phyloP scores from a whole-genome alignment of 2,888 invertebrate species.

The Xestia ashworthii region DNA sequence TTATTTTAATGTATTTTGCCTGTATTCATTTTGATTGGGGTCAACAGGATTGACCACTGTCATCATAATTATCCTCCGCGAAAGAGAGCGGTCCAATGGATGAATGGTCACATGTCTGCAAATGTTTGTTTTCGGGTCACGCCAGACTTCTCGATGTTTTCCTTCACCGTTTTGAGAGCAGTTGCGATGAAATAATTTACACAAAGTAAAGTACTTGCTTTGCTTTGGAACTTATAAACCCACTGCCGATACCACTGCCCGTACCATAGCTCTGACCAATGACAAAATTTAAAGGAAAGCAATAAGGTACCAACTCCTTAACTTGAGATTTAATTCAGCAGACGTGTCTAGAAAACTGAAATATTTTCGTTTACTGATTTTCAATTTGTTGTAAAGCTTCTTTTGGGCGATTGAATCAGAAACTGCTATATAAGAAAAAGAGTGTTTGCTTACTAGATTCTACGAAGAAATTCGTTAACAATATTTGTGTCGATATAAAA shows the following conservation, averaged over 20 bases:
- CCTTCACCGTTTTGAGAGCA: neutral
- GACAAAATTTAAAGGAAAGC: constrained; percentile 37
- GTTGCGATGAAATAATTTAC: neutral
- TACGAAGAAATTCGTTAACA: constrained; percentile 7
- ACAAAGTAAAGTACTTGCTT: neutral
- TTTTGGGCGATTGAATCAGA: constrained; percentile 55
- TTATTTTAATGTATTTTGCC: neutral
- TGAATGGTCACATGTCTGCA: neutral
- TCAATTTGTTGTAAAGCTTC: constrained; percentile 62
- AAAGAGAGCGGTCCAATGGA: neutral
- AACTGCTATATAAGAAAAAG: constrained; percentile 30
- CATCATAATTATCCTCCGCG: neutral
- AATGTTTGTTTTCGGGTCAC: neutral
- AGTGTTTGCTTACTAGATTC: constrained; percentile 35
- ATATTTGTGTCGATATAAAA: constrained; percentile 36
- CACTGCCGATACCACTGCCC: neutral
- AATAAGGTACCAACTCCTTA: constrained; percentile 42
- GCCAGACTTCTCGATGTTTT: neutral
- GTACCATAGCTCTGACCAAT: neutral
- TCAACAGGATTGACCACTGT: neutral
- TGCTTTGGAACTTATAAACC: neutral
- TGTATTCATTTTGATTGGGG: constrained; percentile 17
- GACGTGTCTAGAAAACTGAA: constrained; percentile 59
- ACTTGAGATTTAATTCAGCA: constrained; percentile 47
- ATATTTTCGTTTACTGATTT: constrained; percentile 64